phyloP scores from a whole-genome alignment of 2,888 invertebrate genomes.

The Eilema caniola region DNA sequence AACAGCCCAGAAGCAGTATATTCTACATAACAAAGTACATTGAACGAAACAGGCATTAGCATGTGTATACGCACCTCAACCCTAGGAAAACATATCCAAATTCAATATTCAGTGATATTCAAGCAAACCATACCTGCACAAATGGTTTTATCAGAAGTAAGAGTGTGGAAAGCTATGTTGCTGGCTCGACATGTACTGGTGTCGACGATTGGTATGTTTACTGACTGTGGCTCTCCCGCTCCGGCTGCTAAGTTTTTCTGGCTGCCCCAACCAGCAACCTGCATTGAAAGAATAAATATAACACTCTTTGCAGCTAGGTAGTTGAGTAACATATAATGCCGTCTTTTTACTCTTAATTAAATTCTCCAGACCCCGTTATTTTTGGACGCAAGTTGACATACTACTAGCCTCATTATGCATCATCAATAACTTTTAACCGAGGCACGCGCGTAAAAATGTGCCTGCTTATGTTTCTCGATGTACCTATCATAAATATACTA shows the following conservation, averaged over 20 bases:
- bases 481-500: too few relatives aligned
- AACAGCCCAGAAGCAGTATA: too few relatives aligned
- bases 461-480: too few relatives aligned
- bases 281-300: background rate
- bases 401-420: too few relatives aligned
- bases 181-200: background rate
- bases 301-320: background rate
- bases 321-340: background rate
- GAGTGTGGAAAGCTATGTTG: background rate
- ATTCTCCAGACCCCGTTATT: background rate
- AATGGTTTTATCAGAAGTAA: background rate
- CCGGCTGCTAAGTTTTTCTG: background rate
- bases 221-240: background rate
- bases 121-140: slow-evolving; percentile 1
- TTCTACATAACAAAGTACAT: too few relatives aligned
- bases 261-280: slow-evolving; percentile 1
- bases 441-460: too few relatives aligned
- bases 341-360: background rate
- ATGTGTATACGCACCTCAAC: too few relatives aligned
- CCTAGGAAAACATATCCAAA: too few relatives aligned
- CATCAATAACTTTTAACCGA: too few relatives aligned
- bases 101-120: background rate
- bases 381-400: background rate
- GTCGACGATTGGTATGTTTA: background rate
- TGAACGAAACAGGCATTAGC: too few relatives aligned